Conservation (phyloP, 2,797 vertebrate genomes). For the Hafferia zeledoni region DNA sequence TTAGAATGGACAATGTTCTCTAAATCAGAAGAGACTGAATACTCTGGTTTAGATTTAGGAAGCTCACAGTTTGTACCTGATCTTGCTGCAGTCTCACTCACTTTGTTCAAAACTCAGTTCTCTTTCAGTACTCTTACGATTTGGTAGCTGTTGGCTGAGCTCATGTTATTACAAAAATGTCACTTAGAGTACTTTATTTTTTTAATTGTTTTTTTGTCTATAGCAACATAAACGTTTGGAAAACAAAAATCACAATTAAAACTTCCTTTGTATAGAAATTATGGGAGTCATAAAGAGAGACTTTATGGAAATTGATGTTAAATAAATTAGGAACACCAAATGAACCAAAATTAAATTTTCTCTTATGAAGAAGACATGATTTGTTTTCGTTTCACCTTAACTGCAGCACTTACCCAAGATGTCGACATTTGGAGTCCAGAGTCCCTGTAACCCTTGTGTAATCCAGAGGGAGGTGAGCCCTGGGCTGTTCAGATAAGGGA, state of each 20-base stretch:
- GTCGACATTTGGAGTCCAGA: neutral
- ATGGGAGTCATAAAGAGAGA: neutral
- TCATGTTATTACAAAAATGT: neutral
- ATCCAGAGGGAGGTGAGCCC: neutral
- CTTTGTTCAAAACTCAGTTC: neutral
- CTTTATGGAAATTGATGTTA: neutral
- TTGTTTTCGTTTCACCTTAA: neutral
- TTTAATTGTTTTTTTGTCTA: neutral
- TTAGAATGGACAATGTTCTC: neutral
- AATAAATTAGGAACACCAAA: neutral
- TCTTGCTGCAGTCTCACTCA: neutral
- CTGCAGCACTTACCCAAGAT: neutral
- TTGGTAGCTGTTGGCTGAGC: neutral
- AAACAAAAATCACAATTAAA: neutral
- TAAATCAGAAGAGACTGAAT: neutral
- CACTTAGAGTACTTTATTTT: neutral
- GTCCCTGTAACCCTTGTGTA: neutral
- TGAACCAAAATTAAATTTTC: neutral
- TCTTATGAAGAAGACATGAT: neutral
- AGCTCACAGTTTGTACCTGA: neutral
- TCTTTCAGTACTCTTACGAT: neutral
- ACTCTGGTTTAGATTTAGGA: neutral
- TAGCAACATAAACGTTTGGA: neutral
- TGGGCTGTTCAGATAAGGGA: neutral
- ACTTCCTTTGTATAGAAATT: neutral